Conservation (phyloP, 2,113 vertebrate species). For the Gymnocephalus cernua region DNA sequence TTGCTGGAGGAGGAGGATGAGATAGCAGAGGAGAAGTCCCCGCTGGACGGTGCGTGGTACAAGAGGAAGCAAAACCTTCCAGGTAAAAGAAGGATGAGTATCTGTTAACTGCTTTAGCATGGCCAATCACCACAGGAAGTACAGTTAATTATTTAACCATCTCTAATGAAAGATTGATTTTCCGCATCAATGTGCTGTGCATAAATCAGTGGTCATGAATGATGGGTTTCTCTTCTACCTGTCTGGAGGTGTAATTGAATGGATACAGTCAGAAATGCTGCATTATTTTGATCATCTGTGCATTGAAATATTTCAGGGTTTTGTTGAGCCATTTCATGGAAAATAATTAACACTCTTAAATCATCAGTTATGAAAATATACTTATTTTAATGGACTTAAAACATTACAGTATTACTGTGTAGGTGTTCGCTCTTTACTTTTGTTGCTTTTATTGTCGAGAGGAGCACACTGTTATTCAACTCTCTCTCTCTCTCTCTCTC, state of each 20-base stretch:
- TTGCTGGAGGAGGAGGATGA: slow-evolving; percentile 97
- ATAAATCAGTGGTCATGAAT: slow-evolving; percentile 26
- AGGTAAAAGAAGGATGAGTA: slow-evolving; percentile 73
- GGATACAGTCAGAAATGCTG: neutral
- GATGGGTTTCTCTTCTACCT: neutral
- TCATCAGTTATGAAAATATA: too few relatives aligned
- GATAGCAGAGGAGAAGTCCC: slow-evolving; percentile 96
- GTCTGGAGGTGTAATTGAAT: neutral
- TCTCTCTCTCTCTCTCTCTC: neutral
- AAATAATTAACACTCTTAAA: neutral
- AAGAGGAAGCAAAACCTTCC: slow-evolving; percentile 85
- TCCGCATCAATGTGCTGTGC: neutral
- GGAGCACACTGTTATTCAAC: neutral
- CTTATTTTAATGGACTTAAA: too few relatives aligned
- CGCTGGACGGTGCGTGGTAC: slow-evolving; percentile 92
- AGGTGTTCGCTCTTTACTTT: neutral
- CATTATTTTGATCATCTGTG: neutral
- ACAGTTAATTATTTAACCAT: slow-evolving; percentile 12
- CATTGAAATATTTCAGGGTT: too few relatives aligned
- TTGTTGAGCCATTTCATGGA: neutral
- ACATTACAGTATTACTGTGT: too few relatives aligned
- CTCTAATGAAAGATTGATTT: slow-evolving; percentile 2
- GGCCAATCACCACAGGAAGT: slow-evolving; percentile 11
- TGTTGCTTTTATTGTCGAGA: neutral
- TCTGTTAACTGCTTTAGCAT: slow-evolving; percentile 40